Base-by-base conservation (phyloP, 2,113 vertebrate genomes). In the Hypanus sabinus region DNA sequence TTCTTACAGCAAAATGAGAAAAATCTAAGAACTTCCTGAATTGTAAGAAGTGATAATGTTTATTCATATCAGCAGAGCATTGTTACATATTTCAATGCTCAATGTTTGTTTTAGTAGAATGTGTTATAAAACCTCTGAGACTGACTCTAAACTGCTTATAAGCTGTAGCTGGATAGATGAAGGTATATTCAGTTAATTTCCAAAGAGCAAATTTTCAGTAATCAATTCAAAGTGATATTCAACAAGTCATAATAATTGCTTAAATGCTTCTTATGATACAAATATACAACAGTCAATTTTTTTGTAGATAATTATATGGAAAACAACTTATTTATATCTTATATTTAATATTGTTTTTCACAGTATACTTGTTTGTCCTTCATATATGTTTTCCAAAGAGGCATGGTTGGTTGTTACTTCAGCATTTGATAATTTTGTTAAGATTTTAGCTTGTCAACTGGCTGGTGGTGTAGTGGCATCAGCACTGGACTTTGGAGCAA, bases 181-280 rank as follows among this genome's bases (percentile, higher is more conserved):
- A 90, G 33, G 38, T 33, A 65, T 60, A 90, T 90, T 90, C n/a
- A 18, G 65, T 62, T 90, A 60, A 16, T n/a, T 90, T 65, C 30
- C 16, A 65, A 90, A 60, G 30, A 88, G 1, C 83, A 10, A 87
- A 88, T 33, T 18, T 65, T 88, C 57, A 33, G 60, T 90, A 65
- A 90, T 90, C 85, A 90, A 90, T 90, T 68, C n/a, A 90, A 90
- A 90, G 62, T 65, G 76, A 30, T 90, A 68, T 65, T 65, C 60
- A 65, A 36, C 16, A 18, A 62, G 60, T 3, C 30, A 90, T 65
- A 18, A 90, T 65, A 18, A 9, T 14, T 24, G 22, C 22, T 24
- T 22, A 73, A 73, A 5, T 73, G 20, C 22, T 20, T 73, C 20
- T 20, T 73, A 73, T 90, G 12, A 5, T 14, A 33, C 57, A 90